Base-by-base conservation (phyloP, 2,797 vertebrate species). In the Peromyscus eremicus region DNA sequence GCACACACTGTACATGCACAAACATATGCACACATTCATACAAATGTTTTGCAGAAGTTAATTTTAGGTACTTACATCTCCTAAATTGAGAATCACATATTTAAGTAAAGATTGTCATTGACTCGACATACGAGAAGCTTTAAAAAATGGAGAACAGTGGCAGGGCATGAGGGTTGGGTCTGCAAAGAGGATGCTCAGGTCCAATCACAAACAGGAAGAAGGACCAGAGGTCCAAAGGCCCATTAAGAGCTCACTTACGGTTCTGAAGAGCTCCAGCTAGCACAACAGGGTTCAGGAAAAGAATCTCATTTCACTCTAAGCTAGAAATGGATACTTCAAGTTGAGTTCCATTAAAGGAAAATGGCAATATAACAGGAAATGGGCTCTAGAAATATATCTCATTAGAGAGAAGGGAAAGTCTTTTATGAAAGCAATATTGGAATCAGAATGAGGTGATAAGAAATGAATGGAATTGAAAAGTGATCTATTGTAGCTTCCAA, bases 351-450 rank as follows among this genome's bases (percentile, higher is more conserved):
- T 89, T 97, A 97, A 97, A 97, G 85, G 43, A 96, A 96, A 97
- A 97, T 82, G 94, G 40, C 80, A 97, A 37, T 2, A 46, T 90
- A 37, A 62, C 46, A 94, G 91, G 85, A 97, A 98, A 98, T 94
- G 70, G 89, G 77, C 84, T 97, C 52, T 73, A 96, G 96, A 96
- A 96, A 27, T 5, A 34, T 66, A 92, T 97, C 89, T 98, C 94
- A 98, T 97, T 98, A 84, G 1, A 98, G 68, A 97, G 43, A 97
- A 49, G 52, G 98, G 93, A 96, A 97, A 97, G 96, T 25, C 43
- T 93, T 83, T 97, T 91, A 96, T 97, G 80, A 94, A 92, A 82
- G 34, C 94, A 97, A 96, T 92, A 68, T 97, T 88, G 95, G 76
- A 71, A 88, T 93, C 87, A 94, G 84, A 95, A 92, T 40, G 71